A percentile compares a stretch with the other conserved stretches of the same genome.
These are phyloP conservation scores for Xestia ashworthii DNA, from an alignment of 2,888 invertebrate species.

Conservation along the genomic window DNA sequence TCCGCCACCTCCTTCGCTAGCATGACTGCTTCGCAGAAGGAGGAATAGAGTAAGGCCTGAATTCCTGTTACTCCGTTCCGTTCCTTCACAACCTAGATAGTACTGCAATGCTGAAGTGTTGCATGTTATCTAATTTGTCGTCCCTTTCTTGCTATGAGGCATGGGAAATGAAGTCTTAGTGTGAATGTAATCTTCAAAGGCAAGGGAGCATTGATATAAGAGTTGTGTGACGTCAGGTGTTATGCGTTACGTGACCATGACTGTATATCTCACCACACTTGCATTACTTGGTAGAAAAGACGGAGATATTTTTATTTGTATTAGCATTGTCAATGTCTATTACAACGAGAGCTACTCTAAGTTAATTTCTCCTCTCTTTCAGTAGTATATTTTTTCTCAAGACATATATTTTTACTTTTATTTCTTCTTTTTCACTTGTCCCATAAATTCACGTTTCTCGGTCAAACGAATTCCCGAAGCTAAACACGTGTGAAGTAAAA, in stretches of 20 bases:
- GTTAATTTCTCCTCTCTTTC: not conserved
- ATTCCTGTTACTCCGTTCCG: no score
- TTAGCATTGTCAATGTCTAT: not conserved
- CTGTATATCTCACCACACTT: not conserved
- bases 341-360: not conserved
- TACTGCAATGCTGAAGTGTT: not conserved
- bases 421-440: no score
- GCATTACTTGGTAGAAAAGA: not conserved
- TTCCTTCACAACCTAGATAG: no score
- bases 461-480: conserved; percentile 9
- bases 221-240: not conserved
- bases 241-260: no score
- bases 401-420: conserved; percentile 4
- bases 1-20: no score
- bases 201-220: not conserved
- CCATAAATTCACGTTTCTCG: conserved; percentile 12
- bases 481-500: conserved; percentile 18
- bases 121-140: not conserved
- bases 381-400: not conserved
- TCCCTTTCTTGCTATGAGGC: not conserved
- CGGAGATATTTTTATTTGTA: not conserved
- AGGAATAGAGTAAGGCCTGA: no score
- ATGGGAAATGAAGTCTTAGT: no score
- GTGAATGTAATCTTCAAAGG: no score
- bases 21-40: no score